Evolutionary conservation across 2,888 invertebrate species (phyloP), one percentile per base, ranked within the genome.

Genomic region (Stramonita haemastoma): DNA sequence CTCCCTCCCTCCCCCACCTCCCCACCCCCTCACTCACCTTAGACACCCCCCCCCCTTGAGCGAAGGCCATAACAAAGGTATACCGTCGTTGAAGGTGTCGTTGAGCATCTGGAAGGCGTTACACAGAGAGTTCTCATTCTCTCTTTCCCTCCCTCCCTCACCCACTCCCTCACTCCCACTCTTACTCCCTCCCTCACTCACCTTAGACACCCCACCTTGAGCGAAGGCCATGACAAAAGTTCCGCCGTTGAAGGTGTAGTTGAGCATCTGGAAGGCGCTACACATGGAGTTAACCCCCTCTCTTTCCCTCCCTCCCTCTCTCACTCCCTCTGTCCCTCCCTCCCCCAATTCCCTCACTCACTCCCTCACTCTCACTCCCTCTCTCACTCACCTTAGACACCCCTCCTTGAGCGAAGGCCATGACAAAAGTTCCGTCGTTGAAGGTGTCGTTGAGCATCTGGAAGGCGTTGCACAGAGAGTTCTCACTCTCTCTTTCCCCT

Each of bases 371-470:
- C n/a, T n/a, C n/a, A 17, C n/a, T n/a, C n/a, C n/a, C n/a, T n/a
- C n/a, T n/a, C n/a, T 32, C 22, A n/a, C 84, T 56, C 26, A 84
- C 84, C 84, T 36, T 11, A 2, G 57, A 56, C 56, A 22, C 57
- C 1, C 4, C 56, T 4, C 56, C 56, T 17, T 26, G 15, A 29
- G 84, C 84, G n/a, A 84, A 84, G 84, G 6, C 17, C 15, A 84
- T 57, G 56, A 8, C 8, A n/a, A 84, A 29, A 17, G 56, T 84
- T 6, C 36, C 26, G 13, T n/a, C 13, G 26, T 84, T 84, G 57
- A 84, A 84, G 57, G 84, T 57, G 84, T 84, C 57, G 46, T 57
- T 56, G 84, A 84, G 84, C n/a, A 84, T 15, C 15, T 84, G 26
- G n/a, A 29, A n/a, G 56, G 84, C 84, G n/a, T 56, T 57, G 6